These are phyloP conservation scores for Montipora sp. DNA, from an alignment of 64 coral and sea anemone species.

Conservation along the genomic window DNA sequence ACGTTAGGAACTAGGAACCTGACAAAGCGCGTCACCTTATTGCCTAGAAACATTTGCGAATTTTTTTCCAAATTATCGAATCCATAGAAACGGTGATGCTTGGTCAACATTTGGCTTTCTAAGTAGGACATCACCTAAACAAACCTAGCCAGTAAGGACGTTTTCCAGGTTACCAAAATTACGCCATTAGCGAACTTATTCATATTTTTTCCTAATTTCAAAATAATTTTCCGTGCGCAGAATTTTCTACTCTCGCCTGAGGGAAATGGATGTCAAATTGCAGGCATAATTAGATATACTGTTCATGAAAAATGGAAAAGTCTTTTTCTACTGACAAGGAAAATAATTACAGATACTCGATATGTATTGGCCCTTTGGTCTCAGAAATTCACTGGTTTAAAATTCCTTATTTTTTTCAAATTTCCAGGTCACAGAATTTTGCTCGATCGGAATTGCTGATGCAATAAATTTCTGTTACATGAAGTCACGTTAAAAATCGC, in stretches of 20 bases:
- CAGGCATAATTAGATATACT: slow-evolving; percentile 11
- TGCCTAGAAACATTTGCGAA: slow-evolving; percentile 16
- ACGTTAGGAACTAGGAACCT: background rate
- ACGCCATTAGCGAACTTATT: background rate
- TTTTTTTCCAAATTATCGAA: slow-evolving; percentile 7
- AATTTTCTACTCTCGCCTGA: background rate
- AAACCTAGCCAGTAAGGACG: background rate
- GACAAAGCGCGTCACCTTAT: background rate
- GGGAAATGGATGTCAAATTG: slow-evolving; percentile 10
- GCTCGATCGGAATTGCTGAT: background rate
- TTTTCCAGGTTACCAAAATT: background rate
- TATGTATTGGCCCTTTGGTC: slow-evolving; percentile 9
- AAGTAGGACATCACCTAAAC: background rate
- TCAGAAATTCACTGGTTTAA: background rate
- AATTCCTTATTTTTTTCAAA: background rate
- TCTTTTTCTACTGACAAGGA: background rate
- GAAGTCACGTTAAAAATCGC: background rate
- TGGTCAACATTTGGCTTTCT: background rate
- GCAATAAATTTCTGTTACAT: background rate
- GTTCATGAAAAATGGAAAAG: slow-evolving; percentile 19
- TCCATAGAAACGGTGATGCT: slow-evolving; percentile 39
- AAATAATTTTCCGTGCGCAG: background rate
- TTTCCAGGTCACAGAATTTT: background rate
- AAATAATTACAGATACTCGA: slow-evolving; percentile 32
- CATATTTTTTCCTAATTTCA: background rate